Evolutionary conservation across 2,888 invertebrate genomes (phyloP), one percentile per base, ranked within the genome.

Genomic region (Drosophila robusta): DNA sequence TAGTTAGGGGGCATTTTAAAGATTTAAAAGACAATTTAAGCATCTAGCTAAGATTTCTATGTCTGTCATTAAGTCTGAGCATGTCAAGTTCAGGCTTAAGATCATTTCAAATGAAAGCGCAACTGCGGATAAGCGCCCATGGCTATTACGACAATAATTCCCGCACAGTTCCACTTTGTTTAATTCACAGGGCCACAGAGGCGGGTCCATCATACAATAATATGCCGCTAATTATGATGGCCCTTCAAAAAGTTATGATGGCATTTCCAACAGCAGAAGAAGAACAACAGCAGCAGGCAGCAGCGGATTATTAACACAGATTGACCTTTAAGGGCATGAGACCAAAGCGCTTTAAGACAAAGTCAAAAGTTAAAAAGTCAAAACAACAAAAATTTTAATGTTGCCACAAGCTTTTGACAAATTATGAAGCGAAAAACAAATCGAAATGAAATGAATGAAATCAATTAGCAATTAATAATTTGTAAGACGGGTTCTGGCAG

Each of bases 381-480:
- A 70, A 51, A 39, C 56, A 75, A 66, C 78, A 58, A 60, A 63
- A 75, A 65, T 61, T 60, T 38, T 60, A 50, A 34, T 34, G 34
- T 34, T 63, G 46, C 39, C 39, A 58, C 24, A 71, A 51, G 16
- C 60, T 61, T 64, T 83, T 76, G 84, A 81, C 84, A 87, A 80
- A 84, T 87, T 84, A 69, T 66, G 57, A 61, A 64, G 45, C 24
- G 49, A 69, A 47, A 47, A 22, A 51, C 41, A 16, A 34, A 50
- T n/a, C 7, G 36, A 39, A 42, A 36, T 22, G 16, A 58, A 67
- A 55, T 55, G 47, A 71, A 34, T 34, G 34, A 86, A 83, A 87
- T 83, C 89, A 83, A 83, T 83, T 83, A 83, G 72, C 89, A 71
- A 87, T 89, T 83, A 89, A 83, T 89, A 87, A 86, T 82, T 46